Evolutionary conservation across 2,113 vertebrate species (phyloP), one percentile per base, ranked within the genome.

Genomic region (Callospermophilus lateralis): DNA sequence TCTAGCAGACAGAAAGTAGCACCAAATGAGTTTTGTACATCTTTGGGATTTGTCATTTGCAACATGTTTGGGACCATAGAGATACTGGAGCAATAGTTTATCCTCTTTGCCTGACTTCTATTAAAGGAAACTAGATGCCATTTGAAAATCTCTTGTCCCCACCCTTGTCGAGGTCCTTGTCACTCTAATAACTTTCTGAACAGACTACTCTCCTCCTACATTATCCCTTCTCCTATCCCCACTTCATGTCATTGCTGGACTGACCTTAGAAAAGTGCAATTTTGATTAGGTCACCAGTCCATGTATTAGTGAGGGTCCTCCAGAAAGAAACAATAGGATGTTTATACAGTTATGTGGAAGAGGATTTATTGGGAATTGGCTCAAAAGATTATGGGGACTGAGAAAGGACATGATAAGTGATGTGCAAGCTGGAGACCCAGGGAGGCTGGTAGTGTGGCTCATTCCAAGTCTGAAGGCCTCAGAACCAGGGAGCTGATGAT

Each of bases 11-110:
- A 93, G 19, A 81, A 78, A 76, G 76, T 34, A 73, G 61, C 45
- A 95, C 37, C 70, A 93, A 95, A 88, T 95, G 76, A 61, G 26
- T 93, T 94, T 94, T 89, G 77, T 92, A n/a, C 10, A 83, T 90
- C 17, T 65, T 85, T 73, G 32, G 1, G 20, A 37, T 63, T 92
- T 97, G 61, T 81, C 39, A 48, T 19, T 96, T 94, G 34, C 61
- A 96, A 83, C 28, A n/a, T 39, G 5, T 67, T 94, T 94, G 72
- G 20, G 67, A 30, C 42, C 30, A 39, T 61, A 77, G 28, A 42
- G 24, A 84, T 53, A 42, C 11, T 17, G 97, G 10, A 86, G 65
- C 34, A 95, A 78, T 78, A 51, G 8, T 87, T 90, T 92, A 79
- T 90, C 9, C 24, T 94, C 42, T 96, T 95, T 89, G 11, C 79